Conservation (phyloP, 2,797 vertebrate species). For the Microhierax caerulescens region DNA sequence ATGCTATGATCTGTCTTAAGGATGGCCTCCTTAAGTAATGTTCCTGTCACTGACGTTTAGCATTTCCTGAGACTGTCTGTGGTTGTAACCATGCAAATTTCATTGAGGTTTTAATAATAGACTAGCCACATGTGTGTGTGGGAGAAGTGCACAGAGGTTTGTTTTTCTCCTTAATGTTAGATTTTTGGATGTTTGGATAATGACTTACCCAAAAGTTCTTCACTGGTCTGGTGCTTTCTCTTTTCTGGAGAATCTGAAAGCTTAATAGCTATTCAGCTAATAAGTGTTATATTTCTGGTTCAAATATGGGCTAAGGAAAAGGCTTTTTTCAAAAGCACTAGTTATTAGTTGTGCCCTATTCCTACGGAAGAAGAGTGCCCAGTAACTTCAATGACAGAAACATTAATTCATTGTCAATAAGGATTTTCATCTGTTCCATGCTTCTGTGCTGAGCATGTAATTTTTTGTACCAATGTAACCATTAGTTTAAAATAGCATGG, state of each 20-base stretch:
- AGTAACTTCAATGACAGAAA: not conserved
- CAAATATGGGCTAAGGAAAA: not conserved
- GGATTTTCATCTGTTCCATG: not conserved
- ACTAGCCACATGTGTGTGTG: not conserved
- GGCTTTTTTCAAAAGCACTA: not conserved
- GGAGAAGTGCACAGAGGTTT: not conserved
- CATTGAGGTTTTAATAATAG: constrained; percentile 26
- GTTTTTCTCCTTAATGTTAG: not conserved
- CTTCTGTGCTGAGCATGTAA: not conserved
- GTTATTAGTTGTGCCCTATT: not conserved
- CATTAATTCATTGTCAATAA: not conserved
- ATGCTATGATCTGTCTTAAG: not conserved
- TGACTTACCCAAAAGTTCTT: not conserved
- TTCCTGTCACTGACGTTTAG: not conserved
- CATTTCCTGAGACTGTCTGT: constrained; percentile 26
- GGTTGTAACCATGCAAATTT: constrained; percentile 28
- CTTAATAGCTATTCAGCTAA: not conserved
- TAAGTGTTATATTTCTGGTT: not conserved
- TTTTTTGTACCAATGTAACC: not conserved
- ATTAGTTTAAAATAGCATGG: not conserved
- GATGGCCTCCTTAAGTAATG: not conserved
- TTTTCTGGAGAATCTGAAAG: not conserved
- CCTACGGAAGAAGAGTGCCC: not conserved
- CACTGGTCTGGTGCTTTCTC: not conserved
- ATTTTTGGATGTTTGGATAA: not conserved